Evolutionary conservation across 1,140 invertebrate genomes (phyloP).

Genomic region (Tetranychus cinnabarinus): DNA sequence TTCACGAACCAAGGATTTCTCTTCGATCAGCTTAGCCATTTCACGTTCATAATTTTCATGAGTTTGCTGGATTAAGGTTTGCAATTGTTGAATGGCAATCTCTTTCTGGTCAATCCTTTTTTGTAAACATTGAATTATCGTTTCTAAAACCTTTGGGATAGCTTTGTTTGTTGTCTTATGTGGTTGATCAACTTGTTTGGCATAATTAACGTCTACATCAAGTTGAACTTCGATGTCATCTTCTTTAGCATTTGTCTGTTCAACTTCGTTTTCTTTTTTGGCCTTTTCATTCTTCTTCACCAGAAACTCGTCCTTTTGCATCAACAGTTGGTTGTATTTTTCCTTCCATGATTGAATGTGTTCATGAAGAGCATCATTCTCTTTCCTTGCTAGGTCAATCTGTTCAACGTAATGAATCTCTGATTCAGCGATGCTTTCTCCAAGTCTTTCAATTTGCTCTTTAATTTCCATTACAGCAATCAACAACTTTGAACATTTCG

Average conservation of each 20-base stretch:
- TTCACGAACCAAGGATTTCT: background rate
- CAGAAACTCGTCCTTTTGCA: background rate
- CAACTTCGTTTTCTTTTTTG: background rate
- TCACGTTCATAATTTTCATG: background rate
- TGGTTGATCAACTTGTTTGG: background rate
- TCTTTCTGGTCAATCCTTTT: slow-evolving; percentile 1
- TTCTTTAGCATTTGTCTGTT: background rate
- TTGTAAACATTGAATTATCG: slow-evolving; percentile 2
- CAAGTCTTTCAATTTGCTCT: background rate
- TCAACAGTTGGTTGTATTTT: background rate
- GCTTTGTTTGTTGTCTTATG: background rate
- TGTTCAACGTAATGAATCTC: background rate
- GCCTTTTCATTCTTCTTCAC: background rate
- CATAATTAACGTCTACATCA: background rate
- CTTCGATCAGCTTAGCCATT: background rate
- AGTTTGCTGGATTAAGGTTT: background rate
- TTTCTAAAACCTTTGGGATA: background rate
- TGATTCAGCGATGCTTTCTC: background rate
- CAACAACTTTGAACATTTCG: background rate
- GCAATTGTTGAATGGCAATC: background rate
- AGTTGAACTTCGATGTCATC: background rate
- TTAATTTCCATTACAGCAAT: background rate
- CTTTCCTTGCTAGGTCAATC: background rate
- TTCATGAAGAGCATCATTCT: background rate
- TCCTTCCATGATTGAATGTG: background rate